Evolutionary conservation across 2,113 vertebrate species (phyloP).

Genomic region (Ophthalmolycus amberensis): DNA sequence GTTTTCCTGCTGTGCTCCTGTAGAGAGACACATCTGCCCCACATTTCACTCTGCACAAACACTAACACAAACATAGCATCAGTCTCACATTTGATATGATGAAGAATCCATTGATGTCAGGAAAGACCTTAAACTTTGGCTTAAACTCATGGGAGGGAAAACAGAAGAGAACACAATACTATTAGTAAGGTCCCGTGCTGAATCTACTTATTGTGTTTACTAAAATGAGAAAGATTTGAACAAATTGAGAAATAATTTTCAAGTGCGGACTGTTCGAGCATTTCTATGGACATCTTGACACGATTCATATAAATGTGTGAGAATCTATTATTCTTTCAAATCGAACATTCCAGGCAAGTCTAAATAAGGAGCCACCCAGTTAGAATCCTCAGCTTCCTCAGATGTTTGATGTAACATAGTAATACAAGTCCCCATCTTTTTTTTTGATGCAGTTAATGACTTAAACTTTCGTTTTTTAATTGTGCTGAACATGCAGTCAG

Average conservation of each 20-base stretch:
- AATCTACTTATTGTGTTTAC: not conserved
- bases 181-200: not conserved
- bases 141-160: not conserved
- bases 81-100: constrained; percentile 3
- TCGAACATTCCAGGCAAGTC: not conserved
- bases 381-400: constrained; percentile 3
- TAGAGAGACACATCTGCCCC: not conserved
- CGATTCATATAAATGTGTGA: not conserved
- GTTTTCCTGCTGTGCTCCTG: constrained; percentile 24
- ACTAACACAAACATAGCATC: not conserved
- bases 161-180: too few species aligned
- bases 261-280: too few species aligned
- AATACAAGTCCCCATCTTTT: not conserved
- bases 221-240: not conserved
- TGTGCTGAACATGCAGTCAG: not conserved
- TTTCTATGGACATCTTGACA: not conserved
- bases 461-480: not conserved
- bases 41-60: constrained; percentile 7
- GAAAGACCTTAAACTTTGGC: not conserved
- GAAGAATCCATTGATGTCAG: not conserved
- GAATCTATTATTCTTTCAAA: not conserved
- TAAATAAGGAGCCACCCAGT: constrained; percentile 29
- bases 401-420: not conserved
- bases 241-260: not conserved
- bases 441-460: not conserved